A percentile compares a stretch with the other conserved stretches of the same genome.
phyloP scores from a whole-genome alignment of 2,797 vertebrate genomes.

The Acrossocheilus wenchowensis region DNA sequence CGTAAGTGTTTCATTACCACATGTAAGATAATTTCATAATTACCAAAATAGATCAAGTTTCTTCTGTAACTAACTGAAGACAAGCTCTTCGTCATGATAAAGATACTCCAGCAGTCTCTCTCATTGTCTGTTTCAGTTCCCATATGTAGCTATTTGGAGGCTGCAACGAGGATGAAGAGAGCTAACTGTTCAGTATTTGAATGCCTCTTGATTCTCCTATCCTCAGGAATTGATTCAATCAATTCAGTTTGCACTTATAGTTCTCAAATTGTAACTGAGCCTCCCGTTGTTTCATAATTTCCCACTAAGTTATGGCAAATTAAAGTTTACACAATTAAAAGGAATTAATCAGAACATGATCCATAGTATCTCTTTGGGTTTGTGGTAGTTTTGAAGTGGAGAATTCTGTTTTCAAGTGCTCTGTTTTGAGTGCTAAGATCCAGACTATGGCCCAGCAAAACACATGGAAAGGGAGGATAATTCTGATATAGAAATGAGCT shows the following conservation, averaged over 20 bases:
- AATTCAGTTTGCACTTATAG: constrained; percentile 77
- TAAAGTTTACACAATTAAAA: constrained; percentile 35
- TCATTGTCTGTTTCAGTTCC: constrained; percentile 12
- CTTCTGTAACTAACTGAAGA: neutral
- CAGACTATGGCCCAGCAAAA: neutral
- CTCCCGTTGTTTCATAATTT: constrained; percentile 45
- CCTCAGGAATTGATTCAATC: constrained; percentile 57
- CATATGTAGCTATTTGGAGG: constrained; percentile 14
- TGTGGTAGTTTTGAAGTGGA: constrained; percentile 7
- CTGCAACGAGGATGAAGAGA: constrained; percentile 6
- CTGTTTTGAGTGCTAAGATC: neutral
- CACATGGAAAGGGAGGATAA: neutral
- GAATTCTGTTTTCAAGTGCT: neutral
- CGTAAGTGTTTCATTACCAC: neutral
- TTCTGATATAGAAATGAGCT: neutral
- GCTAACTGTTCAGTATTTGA: constrained; percentile 9
- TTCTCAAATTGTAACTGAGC: constrained; percentile 75
- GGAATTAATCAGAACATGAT: neutral
- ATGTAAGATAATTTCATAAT: neutral
- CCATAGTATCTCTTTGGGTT: constrained; percentile 5
- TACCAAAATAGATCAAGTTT: neutral
- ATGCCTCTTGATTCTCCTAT: constrained; percentile 63
- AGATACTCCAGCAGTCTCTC: constrained; percentile 3
- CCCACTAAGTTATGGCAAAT: constrained; percentile 24
- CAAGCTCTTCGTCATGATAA: neutral